These are phyloP conservation scores for Gambusia yucatana DNA, from an alignment of 2,797 vertebrate genomes.

Conservation along the genomic window DNA sequence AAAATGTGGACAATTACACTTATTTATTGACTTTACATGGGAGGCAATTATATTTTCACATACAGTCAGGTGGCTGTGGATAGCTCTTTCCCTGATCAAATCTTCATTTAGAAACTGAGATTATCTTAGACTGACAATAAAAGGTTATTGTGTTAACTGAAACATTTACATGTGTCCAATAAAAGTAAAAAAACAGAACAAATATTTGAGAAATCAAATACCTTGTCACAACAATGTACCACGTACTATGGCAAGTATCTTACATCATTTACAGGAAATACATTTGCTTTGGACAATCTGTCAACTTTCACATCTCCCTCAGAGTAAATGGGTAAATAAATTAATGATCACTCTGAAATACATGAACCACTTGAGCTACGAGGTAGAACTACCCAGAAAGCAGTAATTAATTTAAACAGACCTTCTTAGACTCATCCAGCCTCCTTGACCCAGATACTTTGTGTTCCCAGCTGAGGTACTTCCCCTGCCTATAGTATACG, in stretches of 20 bases:
- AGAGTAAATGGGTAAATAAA: conserved; percentile 8
- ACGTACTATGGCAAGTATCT: not conserved
- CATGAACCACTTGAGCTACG: not conserved
- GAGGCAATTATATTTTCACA: not conserved
- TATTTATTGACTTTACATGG: not conserved
- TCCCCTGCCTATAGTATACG: conserved; percentile 38
- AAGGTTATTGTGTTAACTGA: not conserved
- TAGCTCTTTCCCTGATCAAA: not conserved
- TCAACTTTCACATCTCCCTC: not conserved
- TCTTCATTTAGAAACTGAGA: not conserved
- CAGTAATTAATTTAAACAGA: conserved; percentile 67
- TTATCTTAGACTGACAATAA: not conserved
- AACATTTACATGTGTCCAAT: not conserved
- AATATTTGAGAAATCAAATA: not conserved
- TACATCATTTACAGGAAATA: not conserved
- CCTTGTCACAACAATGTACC: not conserved
- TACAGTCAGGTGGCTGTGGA: too few relatives aligned
- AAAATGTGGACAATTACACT: not conserved
- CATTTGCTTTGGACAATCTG: not conserved
- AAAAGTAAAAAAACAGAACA: not conserved
- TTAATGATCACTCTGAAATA: conserved; percentile 14
- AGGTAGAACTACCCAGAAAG: conserved; percentile 7
- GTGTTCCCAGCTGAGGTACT: conserved; percentile 35
- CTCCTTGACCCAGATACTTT: conserved; percentile 37
- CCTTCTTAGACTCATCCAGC: conserved; percentile 16